Conservation (phyloP, 35 echinoderm and acorn worm genomes). For the Eucidaris tribuloides region DNA sequence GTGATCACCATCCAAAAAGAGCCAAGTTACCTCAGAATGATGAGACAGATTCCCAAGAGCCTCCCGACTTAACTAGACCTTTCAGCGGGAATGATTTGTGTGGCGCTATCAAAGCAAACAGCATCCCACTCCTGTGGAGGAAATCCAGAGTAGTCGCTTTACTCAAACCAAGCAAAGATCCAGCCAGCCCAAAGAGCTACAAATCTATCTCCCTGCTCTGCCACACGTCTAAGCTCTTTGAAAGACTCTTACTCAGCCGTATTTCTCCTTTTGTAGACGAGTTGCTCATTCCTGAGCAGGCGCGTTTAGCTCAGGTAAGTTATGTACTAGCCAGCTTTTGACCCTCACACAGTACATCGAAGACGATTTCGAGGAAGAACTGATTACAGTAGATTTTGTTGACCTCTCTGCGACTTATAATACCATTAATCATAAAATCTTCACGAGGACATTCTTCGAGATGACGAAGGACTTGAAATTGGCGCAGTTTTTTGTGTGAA, state of each 20-base stretch:
- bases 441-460: no score
- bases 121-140: slow-evolving; percentile 47
- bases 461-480: no score
- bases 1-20: slow-evolving; percentile 16
- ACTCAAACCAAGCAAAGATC: slow-evolving; percentile 38
- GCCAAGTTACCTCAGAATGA: not conserved
- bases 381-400: no score
- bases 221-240: slow-evolving; percentile 47
- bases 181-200: slow-evolving; percentile 20
- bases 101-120: slow-evolving; percentile 7
- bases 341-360: no score
- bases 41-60: not conserved
- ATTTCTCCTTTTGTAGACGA: slow-evolving; percentile 19
- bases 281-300: slow-evolving; percentile 31
- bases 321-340: no score
- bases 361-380: no score
- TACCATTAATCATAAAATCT: no score
- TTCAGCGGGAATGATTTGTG: not conserved
- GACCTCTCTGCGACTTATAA: no score
- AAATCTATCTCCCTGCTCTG: slow-evolving; percentile 48
- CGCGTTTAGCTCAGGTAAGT: slow-evolving; percentile 1
- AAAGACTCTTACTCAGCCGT: slow-evolving; percentile 38
- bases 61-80: slow-evolving; percentile 9
- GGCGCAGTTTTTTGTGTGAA: no score
- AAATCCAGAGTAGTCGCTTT: slow-evolving; percentile 28